These are phyloP conservation scores for Mycetomoellerius zeteki DNA, from an alignment of 1,140 invertebrate species.

Conservation along the genomic window DNA sequence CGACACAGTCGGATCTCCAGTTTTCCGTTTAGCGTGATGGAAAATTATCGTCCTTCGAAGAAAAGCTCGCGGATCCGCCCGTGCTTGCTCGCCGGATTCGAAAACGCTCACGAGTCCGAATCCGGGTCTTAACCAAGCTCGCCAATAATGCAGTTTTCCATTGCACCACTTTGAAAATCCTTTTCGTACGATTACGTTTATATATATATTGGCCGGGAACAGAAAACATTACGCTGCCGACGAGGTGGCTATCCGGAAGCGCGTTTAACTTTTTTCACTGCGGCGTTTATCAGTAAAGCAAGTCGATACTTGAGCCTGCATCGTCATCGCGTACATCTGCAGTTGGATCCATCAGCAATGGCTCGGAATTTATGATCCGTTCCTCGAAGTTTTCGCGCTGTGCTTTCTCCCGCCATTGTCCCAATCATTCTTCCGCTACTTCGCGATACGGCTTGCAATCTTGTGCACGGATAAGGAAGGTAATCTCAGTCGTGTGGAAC, in stretches of 20 bases:
- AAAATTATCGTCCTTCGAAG: conserved; percentile 25
- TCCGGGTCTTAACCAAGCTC: conserved; percentile 7
- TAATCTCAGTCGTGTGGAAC: conserved; percentile 20
- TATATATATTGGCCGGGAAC: neutral
- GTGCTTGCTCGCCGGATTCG: neutral
- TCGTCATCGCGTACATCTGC: neutral
- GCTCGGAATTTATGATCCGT: conserved; percentile 65
- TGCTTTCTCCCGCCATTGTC: neutral
- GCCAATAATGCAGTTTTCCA: conserved; percentile 29
- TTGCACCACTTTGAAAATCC: conserved; percentile 26
- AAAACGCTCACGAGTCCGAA: conserved; percentile 31
- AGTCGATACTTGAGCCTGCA: conserved; percentile 27
- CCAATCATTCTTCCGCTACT: neutral
- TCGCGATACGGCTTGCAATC: conserved; percentile 34
- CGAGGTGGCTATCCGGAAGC: neutral
- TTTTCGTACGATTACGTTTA: neutral
- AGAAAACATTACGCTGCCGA: neutral
- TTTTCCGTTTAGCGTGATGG: conserved; percentile 19
- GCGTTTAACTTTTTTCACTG: conserved; percentile 28
- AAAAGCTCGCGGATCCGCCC: conserved; percentile 14
- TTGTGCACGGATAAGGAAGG: conserved; percentile 40
- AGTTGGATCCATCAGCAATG: conserved; percentile 10
- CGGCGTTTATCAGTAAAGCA: conserved; percentile 2
- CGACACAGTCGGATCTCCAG: conserved; percentile 10
- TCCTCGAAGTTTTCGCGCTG: conserved; percentile 27